phyloP scores from a whole-genome alignment of 2,113 vertebrate species.

The Psilopsiagon aymara region DNA sequence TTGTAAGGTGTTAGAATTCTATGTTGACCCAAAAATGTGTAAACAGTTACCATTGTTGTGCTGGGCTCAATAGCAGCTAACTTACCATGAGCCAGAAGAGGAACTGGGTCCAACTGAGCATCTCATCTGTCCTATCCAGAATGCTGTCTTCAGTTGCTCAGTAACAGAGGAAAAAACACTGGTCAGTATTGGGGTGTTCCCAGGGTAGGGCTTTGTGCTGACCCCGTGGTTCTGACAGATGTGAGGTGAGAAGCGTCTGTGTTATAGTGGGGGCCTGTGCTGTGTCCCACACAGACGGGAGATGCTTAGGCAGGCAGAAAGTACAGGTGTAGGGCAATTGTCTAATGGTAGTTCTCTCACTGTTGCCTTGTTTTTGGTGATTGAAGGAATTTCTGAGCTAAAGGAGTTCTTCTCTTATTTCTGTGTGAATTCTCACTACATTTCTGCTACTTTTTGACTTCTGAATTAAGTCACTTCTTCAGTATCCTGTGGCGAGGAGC shows the following conservation, averaged over 20 bases:
- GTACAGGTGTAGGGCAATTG: not conserved
- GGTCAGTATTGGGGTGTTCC: not conserved
- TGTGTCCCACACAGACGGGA: not conserved
- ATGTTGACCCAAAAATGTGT: not conserved
- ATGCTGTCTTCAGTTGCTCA: not conserved
- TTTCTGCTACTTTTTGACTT: not conserved
- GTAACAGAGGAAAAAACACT: not conserved
- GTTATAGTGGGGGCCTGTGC: rapidly evolving
- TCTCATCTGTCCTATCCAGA: not conserved
- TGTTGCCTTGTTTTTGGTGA: not conserved
- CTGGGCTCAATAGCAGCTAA: not conserved
- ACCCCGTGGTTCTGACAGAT: not conserved
- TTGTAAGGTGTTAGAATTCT: not conserved
- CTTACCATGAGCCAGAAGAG: not conserved
- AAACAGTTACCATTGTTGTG: not conserved
- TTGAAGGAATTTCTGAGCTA: not conserved
- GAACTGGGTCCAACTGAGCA: not conserved
- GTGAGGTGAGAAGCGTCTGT: not conserved
- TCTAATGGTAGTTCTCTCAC: not conserved
- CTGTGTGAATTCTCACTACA: not conserved
- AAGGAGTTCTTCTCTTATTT: too few species aligned
- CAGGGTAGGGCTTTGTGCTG: not conserved
- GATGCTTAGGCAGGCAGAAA: not conserved
- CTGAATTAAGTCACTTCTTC: not conserved
- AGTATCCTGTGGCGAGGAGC: not conserved